phyloP scores from a whole-genome alignment of 2,797 vertebrate species.

The Pogonophryne albipinna region DNA sequence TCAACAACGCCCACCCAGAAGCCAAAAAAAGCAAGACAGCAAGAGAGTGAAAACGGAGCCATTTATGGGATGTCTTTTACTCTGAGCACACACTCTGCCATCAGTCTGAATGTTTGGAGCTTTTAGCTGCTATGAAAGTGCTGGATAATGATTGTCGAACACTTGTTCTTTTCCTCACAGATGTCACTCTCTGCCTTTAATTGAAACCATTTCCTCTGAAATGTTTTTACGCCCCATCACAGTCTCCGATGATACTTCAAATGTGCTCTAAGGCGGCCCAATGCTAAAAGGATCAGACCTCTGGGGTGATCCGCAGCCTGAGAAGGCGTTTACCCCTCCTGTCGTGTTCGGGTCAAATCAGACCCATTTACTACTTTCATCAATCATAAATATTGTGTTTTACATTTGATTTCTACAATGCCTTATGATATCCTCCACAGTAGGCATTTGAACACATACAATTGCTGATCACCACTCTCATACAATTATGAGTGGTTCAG shows the following conservation, averaged over 20 bases:
- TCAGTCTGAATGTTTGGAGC: conserved; percentile 69
- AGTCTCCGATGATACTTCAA: conserved; percentile 56
- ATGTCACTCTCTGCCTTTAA: conserved; percentile 80
- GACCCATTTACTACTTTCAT: no score
- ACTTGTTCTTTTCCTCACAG: conserved; percentile 68
- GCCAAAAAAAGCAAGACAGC: conserved; percentile 66
- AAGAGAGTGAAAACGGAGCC: conserved; percentile 76
- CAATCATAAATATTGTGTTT: no score
- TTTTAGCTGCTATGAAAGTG: conserved; percentile 77
- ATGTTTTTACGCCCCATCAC: conserved; percentile 55
- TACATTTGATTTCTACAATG: no score
- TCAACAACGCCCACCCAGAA: conserved; percentile 75
- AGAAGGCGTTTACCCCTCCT: conserved; percentile 21
- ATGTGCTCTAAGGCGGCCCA: conserved; percentile 64
- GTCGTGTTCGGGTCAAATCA: no score
- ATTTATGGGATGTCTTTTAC: conserved; percentile 75
- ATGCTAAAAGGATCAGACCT: conserved; percentile 68
- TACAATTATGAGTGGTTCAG: no score
- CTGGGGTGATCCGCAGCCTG: conserved; percentile 49
- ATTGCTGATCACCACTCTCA: no score
- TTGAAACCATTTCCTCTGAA: conserved; percentile 81
- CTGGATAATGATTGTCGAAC: conserved; percentile 77
- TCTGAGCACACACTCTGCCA: conserved; percentile 64
- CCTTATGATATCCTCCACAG: no score
- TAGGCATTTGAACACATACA: no score